Evolutionary conservation across 92 coral and sea anemone species (phyloP).

Genomic region (Porites divaricata): DNA sequence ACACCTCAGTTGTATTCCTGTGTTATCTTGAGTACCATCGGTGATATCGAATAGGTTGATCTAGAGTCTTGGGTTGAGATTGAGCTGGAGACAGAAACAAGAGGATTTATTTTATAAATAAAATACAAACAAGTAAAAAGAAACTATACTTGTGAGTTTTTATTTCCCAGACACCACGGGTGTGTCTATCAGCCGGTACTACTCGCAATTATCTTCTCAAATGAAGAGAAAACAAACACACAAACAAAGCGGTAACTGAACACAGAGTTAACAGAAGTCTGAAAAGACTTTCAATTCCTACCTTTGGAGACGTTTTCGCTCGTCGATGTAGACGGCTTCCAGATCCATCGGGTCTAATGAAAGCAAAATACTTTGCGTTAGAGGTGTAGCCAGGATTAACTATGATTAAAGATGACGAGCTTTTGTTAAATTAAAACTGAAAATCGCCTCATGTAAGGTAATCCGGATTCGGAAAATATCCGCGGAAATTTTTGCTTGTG

Average conservation of each 20-base stretch:
- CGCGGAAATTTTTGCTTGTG: too few relatives aligned
- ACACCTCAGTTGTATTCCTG: neutral
- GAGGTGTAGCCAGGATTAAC: too few relatives aligned
- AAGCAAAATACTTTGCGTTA: neutral
- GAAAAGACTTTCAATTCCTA: neutral
- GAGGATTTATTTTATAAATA: neutral
- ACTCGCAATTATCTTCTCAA: too few relatives aligned
- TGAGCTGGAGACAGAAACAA: conserved; percentile 29
- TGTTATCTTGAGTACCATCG: conserved; percentile 88
- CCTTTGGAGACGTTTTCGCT: conserved; percentile 14
- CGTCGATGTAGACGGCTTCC: conserved; percentile 64
- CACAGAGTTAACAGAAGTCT: too few relatives aligned
- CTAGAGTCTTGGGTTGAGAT: conserved; percentile 36
- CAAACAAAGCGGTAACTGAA: too few relatives aligned
- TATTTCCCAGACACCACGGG: too few relatives aligned
- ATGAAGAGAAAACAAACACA: too few relatives aligned
- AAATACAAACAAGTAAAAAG: neutral
- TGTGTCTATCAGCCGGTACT: too few relatives aligned
- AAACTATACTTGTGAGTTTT: too few relatives aligned
- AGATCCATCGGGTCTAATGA: conserved; percentile 73
- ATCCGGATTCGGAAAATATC: too few relatives aligned
- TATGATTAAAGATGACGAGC: neutral
- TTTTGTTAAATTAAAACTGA: too few relatives aligned
- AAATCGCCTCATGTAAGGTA: too few relatives aligned
- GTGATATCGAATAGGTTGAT: conserved; percentile 55